Evolutionary conservation across 2,797 vertebrate species (phyloP), one percentile per base, ranked within the genome.

Genomic region (Lagorchestes hirsutus): DNA sequence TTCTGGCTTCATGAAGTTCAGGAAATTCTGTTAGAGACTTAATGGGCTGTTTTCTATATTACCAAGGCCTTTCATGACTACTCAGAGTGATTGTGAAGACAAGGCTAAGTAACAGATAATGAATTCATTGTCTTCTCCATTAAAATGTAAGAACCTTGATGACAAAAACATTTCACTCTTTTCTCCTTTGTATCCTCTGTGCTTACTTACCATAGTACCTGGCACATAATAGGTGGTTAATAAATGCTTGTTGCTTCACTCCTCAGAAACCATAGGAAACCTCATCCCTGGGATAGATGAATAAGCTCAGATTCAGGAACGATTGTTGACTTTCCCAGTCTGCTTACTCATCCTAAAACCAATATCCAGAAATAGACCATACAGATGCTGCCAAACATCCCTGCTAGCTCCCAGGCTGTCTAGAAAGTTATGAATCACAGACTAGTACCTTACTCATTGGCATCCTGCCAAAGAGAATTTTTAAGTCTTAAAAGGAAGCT

Each of bases 251-350:
- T 28, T 46, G 74, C 74, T 87, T 50, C 22, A 96, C 98, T 99
- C 82, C 98, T 99, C 2, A 99, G 99, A 99, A 91, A 99, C 99
- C 90, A 99, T 99, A 92, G 99, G 99, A 59, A 99, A 99, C 97
- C 99, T 99, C 5, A 99, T 99, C 95, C 99, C 99, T 0, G 99
- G 99, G 27, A 99, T 99, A 28, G 99, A 99, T 82, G 99, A 99
- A 93, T 99, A 99, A 98, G 99, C 99, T 0, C 99, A 99, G 97
- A 99, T 40, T 98, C 99, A 0, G 99, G 99, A 2, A 99, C 99
- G 1, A 98, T 99, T 87, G 28, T 96, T 0, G 98, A 99, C 97
- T 99, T 99, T 97, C 98, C 99, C 3, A 98, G 98, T 54, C 99
- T 99, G 92, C 99, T 99, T 95, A 98, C 98, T 92, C 99, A 99